These are phyloP conservation scores for Hypotaenidia okinawae DNA, from an alignment of 2,797 vertebrate genomes.

Conservation along the genomic window DNA sequence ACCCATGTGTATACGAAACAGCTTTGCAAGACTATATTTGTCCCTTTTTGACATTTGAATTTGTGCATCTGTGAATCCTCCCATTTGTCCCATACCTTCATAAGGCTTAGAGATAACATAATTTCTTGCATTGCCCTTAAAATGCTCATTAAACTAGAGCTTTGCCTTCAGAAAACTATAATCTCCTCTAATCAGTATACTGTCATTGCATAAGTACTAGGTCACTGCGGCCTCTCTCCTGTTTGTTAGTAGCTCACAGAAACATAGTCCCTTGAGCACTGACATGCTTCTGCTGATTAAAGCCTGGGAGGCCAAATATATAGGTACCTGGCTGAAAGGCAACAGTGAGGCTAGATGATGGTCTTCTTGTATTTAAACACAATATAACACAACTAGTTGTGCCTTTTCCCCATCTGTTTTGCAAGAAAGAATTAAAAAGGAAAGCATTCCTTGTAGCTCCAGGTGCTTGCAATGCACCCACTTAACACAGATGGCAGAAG, in stretches of 20 bases:
- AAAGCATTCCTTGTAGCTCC: constrained; percentile 14
- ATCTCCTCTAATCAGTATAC: neutral
- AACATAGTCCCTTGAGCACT: neutral
- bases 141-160: constrained; percentile 2
- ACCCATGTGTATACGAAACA: neutral
- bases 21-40: neutral
- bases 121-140: constrained; percentile 11
- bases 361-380: constrained; percentile 1
- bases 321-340: constrained; percentile 18
- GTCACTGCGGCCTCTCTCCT: neutral
- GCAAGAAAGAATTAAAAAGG: constrained; percentile 2
- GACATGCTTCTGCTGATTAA: neutral
- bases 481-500: constrained; percentile 39
- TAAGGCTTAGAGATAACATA: neutral
- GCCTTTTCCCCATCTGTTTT: constrained; percentile 43
- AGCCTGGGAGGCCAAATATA: neutral
- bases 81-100: neutral
- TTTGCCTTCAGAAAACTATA: neutral
- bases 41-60: neutral
- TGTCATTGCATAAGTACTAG: neutral
- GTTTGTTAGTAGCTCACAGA: neutral
- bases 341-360: neutral
- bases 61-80: neutral
- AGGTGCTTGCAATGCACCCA: constrained; percentile 41
- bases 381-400: constrained; percentile 1